Evolutionary conservation across 1,140 invertebrate species (phyloP).

Genomic region (Saccostrea echinata): DNA sequence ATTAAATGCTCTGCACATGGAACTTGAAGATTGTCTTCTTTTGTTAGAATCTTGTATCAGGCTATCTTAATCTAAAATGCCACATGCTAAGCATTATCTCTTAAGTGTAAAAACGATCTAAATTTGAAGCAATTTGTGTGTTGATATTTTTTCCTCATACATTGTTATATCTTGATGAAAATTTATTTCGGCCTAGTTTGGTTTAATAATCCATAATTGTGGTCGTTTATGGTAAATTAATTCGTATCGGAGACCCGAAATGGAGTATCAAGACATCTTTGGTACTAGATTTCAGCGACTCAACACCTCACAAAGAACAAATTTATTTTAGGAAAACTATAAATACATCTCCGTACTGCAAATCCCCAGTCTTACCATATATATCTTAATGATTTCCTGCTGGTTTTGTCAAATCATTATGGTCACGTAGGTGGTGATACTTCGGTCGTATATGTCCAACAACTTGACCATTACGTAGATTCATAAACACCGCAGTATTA

Average conservation of each 20-base stretch:
- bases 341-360: not conserved
- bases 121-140: not conserved
- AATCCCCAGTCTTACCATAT: not conserved
- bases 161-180: constrained; percentile 26
- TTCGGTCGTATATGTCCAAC: no score
- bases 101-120: not conserved
- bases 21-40: constrained; percentile 4
- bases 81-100: constrained; percentile 28
- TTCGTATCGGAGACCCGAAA: not conserved
- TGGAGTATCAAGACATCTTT: not conserved
- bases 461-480: no score
- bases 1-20: constrained; percentile 33
- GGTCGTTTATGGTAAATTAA: constrained; percentile 9
- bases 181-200: constrained; percentile 7
- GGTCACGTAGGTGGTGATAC: not conserved
- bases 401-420: not conserved
- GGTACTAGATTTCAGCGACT: not conserved
- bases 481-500: no score
- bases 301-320: not conserved
- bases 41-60: not conserved
- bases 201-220: not conserved
- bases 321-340: not conserved
- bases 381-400: not conserved
- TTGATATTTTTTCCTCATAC: constrained; percentile 24
- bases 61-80: constrained; percentile 31